Conservation (phyloP, 1,140 invertebrate genomes). For the Meloidogyne exigua region DNA sequence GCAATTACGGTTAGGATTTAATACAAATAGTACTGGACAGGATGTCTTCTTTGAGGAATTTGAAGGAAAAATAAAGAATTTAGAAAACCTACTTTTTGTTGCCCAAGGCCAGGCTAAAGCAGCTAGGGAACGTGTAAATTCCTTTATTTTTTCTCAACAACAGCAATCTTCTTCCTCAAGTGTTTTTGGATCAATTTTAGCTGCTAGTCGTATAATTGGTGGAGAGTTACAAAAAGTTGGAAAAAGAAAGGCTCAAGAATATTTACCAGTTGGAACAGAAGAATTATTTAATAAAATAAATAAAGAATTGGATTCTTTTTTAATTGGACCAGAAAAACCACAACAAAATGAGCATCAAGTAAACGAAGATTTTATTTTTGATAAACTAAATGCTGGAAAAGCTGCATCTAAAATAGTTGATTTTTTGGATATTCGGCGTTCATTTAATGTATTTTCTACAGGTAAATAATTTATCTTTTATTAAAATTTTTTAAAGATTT, state of each 20-base stretch:
- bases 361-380: neutral
- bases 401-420: neutral
- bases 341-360: neutral
- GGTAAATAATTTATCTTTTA: neutral
- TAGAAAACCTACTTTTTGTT: neutral
- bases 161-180: neutral
- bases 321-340: neutral
- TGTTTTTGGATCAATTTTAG: neutral
- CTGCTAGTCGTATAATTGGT: constrained; percentile 4
- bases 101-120: neutral
- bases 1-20: constrained; percentile 24
- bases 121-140: neutral
- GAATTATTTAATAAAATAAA: constrained; percentile 6
- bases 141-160: neutral
- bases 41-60: neutral
- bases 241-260: neutral
- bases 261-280: neutral
- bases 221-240: neutral
- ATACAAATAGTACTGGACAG: neutral
- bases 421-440: neutral
- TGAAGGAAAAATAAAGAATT: neutral
- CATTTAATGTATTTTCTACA: neutral
- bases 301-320: constrained; percentile 2
- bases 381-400: neutral
- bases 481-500: neutral